These are phyloP conservation scores for Neotragus moschatus DNA, from an alignment of 2,113 vertebrate species.

Conservation along the genomic window DNA sequence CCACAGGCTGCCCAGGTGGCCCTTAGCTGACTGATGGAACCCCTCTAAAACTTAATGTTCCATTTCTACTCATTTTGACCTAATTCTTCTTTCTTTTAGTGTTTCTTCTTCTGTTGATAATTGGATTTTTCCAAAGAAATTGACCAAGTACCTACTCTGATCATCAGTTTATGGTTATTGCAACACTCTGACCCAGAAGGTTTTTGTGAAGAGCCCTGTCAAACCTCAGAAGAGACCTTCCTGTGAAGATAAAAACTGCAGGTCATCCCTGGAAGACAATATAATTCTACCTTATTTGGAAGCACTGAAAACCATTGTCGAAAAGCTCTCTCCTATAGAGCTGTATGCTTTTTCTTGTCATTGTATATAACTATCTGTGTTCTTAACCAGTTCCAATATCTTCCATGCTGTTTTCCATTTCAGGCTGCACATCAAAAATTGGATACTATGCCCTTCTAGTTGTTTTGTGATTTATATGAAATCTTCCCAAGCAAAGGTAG, in stretches of 20 bases:
- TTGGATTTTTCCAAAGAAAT: slow-evolving; percentile 4
- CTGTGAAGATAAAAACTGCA: slow-evolving; percentile 55
- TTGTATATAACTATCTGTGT: background rate
- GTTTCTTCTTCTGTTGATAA: slow-evolving; percentile 22
- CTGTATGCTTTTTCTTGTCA: slow-evolving; percentile 48
- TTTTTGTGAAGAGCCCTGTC: slow-evolving; percentile 62
- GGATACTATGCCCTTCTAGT: background rate
- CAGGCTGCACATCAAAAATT: background rate
- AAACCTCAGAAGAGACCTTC: slow-evolving; percentile 60
- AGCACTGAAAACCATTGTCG: slow-evolving; percentile 64
- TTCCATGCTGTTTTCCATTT: background rate
- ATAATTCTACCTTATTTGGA: slow-evolving; percentile 57
- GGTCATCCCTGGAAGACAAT: slow-evolving; percentile 61
- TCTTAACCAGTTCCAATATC: background rate
- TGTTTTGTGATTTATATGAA: background rate
- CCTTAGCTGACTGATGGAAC: background rate
- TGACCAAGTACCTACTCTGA: background rate
- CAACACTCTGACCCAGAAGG: slow-evolving; percentile 35
- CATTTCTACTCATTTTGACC: background rate
- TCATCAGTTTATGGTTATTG: slow-evolving; percentile 11
- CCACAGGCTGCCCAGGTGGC: background rate
- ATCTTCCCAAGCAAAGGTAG: background rate
- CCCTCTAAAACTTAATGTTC: background rate
- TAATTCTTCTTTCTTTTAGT: background rate
- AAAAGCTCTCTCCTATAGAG: slow-evolving; percentile 30